A percentile compares a stretch with the other conserved stretches of the same genome.
These are phyloP conservation scores for Onychostruthus taczanowskii DNA, from an alignment of 2,113 vertebrate species.

Conservation along the genomic window DNA sequence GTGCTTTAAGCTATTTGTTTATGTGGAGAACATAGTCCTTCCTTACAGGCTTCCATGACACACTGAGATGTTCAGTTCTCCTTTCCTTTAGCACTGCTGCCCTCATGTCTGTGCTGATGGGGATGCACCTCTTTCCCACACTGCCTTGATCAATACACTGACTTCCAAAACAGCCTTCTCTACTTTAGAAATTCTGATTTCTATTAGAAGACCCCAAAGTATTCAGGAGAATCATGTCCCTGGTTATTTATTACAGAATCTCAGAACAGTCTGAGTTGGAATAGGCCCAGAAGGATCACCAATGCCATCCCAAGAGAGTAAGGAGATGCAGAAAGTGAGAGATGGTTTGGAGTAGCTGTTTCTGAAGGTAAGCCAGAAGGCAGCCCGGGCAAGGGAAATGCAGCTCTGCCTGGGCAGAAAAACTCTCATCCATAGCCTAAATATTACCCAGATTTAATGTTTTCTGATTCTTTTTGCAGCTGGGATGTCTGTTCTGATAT, in stretches of 20 bases:
- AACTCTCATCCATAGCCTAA: background rate
- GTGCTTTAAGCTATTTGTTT: background rate
- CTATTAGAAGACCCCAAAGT: background rate
- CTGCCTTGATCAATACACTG: accelerated
- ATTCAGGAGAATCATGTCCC: background rate
- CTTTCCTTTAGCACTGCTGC: background rate
- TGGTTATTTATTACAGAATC: background rate
- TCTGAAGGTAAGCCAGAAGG: background rate
- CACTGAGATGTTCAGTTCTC: background rate
- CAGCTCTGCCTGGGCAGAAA: background rate
- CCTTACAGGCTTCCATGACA: background rate
- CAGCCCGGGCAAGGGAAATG: background rate
- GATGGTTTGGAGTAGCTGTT: background rate
- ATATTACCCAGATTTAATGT: background rate
- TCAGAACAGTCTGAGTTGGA: background rate
- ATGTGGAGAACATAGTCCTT: background rate
- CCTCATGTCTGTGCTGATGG: background rate
- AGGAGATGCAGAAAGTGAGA: background rate
- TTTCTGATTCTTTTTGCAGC: background rate
- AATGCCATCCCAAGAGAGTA: background rate
- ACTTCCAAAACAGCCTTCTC: background rate
- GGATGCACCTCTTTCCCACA: background rate
- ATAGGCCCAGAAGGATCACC: background rate
- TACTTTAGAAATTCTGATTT: background rate
- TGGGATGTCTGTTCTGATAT: background rate